Evolutionary conservation across 2,113 vertebrate genomes (phyloP), one percentile per base, ranked within the genome.

Genomic region (Centropus bengalensis): DNA sequence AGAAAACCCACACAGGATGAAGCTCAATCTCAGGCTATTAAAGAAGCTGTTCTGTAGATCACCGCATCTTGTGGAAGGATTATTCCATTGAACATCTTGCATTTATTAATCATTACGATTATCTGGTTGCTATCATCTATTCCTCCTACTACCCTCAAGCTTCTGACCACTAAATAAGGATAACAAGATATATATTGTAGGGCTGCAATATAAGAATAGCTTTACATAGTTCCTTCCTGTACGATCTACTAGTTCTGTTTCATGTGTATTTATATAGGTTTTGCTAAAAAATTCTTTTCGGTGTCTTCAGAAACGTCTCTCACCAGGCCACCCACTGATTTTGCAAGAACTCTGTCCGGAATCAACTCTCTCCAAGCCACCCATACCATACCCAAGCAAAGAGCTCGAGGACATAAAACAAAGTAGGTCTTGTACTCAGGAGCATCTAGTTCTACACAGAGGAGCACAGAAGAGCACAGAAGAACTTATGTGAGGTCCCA

Each of bases 161-260:
- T 60, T 47, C 32, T 80, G n/a, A 26, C n/a, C 12, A 10, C 13
- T 17, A 9, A 64, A 30, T 4, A 16, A 21, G 6, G 21, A 30
- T 22, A 4, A 30, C 22, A 32, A 70, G 13, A 75, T 15, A 10
- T 0, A 11, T 0, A 45, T 0, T 38, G 28, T 56, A 80, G n/a
- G 30, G 49, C 2, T 0, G 24, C 10, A 42, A 40, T 26, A 17
- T 0, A n/a, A 36, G 23, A 33, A 22, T 0, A 83, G 38, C 54
- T 45, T 8, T 54, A 24, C 1, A 2, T 2, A 40, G 33, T 2
- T 67, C 44, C 44, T 16, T 33, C 28, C 81, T 52, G 21, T 3
- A 26, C 18, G 21, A 12, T 2, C 42, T 47, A 6, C 22, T 2
- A 3, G 5, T 2, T 14, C 27, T 28, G 22, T 1, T 42, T 26